Evolutionary conservation across 2,113 vertebrate species (phyloP).

Genomic region (Lethenteron camtschaticum): DNA sequence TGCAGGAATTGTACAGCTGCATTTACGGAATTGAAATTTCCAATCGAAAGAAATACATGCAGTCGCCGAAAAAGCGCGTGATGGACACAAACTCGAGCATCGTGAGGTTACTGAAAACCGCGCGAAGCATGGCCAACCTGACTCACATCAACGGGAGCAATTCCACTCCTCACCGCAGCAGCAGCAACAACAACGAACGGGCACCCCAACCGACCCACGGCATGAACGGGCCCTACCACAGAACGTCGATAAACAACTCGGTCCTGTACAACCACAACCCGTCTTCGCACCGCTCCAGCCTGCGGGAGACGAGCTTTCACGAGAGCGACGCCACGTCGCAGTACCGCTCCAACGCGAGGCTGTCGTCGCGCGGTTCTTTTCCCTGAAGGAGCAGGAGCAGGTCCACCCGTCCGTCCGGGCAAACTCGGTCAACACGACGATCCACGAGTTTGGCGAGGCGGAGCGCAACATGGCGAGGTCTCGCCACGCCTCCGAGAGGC

Average conservation of each 20-base stretch:
- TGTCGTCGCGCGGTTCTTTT: neutral
- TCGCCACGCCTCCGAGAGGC: constrained; percentile 1
- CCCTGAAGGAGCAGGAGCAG: constrained; percentile 1
- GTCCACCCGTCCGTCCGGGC: neutral
- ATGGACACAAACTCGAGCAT: constrained; percentile 5
- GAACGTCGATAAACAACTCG: neutral
- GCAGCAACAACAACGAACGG: neutral
- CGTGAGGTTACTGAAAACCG: neutral
- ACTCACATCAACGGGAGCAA: constrained; percentile 1
- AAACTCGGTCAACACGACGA: constrained; percentile 3
- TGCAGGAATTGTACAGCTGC: constrained; percentile 1
- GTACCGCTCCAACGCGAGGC: neutral
- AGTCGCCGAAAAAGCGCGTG: constrained; percentile 3
- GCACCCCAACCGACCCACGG: neutral
- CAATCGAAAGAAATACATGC: constrained; percentile 4
- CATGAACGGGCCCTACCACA: constrained; percentile 4
- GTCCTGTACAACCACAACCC: constrained; percentile 2
- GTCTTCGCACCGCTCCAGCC: constrained; percentile 2
- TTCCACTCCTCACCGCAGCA: constrained; percentile 1
- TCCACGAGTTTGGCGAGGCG: constrained; percentile 2
- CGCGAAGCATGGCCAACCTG: constrained; percentile 2
- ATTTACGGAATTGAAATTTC: constrained; percentile 2
- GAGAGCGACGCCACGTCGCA: neutral
- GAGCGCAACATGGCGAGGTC: neutral
- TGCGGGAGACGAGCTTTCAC: neutral